phyloP scores from a whole-genome alignment of 2,113 vertebrate species.

The Nibea coibor region DNA sequence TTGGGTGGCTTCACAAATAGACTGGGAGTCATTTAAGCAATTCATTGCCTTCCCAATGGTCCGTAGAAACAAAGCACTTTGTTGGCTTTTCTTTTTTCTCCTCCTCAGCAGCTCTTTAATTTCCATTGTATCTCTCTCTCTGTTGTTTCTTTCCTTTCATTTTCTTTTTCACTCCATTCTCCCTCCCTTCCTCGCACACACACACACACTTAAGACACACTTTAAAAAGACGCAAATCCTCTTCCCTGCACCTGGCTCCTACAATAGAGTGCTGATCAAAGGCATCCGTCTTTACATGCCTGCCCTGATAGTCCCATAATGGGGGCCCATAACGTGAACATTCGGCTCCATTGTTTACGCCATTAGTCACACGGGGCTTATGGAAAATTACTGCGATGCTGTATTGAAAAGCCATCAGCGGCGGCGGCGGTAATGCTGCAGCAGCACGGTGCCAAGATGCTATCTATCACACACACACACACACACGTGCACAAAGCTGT shows the following conservation, averaged over 20 bases:
- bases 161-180: slow-evolving; percentile 22
- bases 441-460: slow-evolving; percentile 57
- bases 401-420: slow-evolving; percentile 74
- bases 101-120: not conserved
- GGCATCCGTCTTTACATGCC: slow-evolving; percentile 68
- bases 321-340: slow-evolving; percentile 73
- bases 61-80: slow-evolving; percentile 54
- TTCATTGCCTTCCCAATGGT: slow-evolving; percentile 54
- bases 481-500: slow-evolving; percentile 25
- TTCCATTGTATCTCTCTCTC: slow-evolving; percentile 9
- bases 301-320: slow-evolving; percentile 71
- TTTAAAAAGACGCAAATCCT: slow-evolving; percentile 38
- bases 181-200: not conserved
- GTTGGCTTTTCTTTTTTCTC: slow-evolving; percentile 30
- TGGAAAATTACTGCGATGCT: slow-evolving; percentile 69
- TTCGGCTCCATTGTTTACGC: slow-evolving; percentile 71
- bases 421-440: slow-evolving; percentile 32
- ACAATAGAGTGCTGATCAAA: slow-evolving; percentile 71
- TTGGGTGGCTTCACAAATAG: slow-evolving; percentile 55
- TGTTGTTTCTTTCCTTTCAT: not conserved
- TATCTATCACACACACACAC: slow-evolving; percentile 59
- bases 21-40: slow-evolving; percentile 56
- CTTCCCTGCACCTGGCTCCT: slow-evolving; percentile 53
- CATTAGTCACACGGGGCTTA: slow-evolving; percentile 76
- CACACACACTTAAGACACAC: slow-evolving; percentile 51